Base-by-base conservation (phyloP, 2,888 invertebrate species). In the Strigamia transsilvanica region DNA sequence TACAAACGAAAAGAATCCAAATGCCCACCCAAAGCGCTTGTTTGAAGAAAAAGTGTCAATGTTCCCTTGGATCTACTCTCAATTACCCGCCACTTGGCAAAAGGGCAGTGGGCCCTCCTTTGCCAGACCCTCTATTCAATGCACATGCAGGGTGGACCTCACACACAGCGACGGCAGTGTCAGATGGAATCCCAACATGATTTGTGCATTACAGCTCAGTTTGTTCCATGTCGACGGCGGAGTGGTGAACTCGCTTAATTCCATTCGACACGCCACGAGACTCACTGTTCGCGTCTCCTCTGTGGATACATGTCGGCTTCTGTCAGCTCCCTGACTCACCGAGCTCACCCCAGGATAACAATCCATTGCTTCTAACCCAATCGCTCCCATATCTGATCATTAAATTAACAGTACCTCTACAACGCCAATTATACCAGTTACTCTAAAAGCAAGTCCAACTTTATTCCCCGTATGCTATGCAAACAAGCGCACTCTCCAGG, bases 31-130 rank as follows among this genome's bases (percentile, higher is more conserved):
- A 46, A 46, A 13, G 46, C 46, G 46, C 46, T 46, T 46, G 46
- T 46, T 46, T 46, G 46, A 46, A 46, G 46, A 46, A 46, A 46
- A 46, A 46, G 46, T 46, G 46, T 46, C 46, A 46, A 46, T 46
- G 46, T 46, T 46, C 46, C 46, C 46, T 15, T 10, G 46, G 46
- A 46, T 46, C 46, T 15, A 46, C 46, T 46, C 46, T 46, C 46
- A 46, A 46, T 46, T 46, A 46, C 15, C 46, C 46, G 46, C 46
- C 46, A 46, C 46, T 46, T 46, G 46, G 46, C 46, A 46, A 46
- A 15, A 46, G 46, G 10, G 46, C 46, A 46, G 46, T 46, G 46
- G 46, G 15, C 46, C 46, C 46, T 46, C 46, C 46, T 15, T 15
- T 46, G 6, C 46, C 46, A 10, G 3, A 10, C 15, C 46, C 46